A percentile compares a stretch with the other conserved stretches of the same genome.
Evolutionary conservation across 2,113 vertebrate species (phyloP).

Genomic region (Rhizomys pruinosus): DNA sequence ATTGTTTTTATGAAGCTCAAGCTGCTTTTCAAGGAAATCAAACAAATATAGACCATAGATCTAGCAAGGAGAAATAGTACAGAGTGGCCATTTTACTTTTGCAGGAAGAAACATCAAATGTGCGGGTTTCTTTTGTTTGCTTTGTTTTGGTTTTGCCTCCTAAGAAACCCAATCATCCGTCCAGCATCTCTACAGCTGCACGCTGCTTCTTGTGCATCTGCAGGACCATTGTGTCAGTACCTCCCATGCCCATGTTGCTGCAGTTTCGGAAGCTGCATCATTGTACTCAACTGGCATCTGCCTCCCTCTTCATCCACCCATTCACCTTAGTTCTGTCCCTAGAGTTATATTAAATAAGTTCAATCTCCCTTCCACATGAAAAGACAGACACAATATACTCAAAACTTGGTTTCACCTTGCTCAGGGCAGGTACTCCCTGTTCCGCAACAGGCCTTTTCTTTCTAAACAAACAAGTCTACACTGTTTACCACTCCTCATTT

Average conservation of each 20-base stretch:
- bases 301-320: neutral
- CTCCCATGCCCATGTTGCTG: neutral
- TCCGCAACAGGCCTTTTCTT: neutral
- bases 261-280: neutral
- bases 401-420: neutral
- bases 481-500: neutral
- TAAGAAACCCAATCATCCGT: neutral
- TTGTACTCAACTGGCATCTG: neutral
- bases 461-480: neutral
- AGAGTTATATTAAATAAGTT: neutral
- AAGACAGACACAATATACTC: neutral
- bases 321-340: neutral
- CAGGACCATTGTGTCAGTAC: neutral
- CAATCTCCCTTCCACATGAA: neutral
- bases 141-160: rapidly evolving
- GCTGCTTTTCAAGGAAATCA: conserved; percentile 46
- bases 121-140: neutral
- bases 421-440: neutral
- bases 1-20: neutral
- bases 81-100: neutral
- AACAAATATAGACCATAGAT: conserved; percentile 22
- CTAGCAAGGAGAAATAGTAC: neutral
- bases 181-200: neutral
- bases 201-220: rapidly evolving
- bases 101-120: neutral